Conservation (phyloP, 2,797 vertebrate genomes). For the Lophotriccus pileatus region DNA sequence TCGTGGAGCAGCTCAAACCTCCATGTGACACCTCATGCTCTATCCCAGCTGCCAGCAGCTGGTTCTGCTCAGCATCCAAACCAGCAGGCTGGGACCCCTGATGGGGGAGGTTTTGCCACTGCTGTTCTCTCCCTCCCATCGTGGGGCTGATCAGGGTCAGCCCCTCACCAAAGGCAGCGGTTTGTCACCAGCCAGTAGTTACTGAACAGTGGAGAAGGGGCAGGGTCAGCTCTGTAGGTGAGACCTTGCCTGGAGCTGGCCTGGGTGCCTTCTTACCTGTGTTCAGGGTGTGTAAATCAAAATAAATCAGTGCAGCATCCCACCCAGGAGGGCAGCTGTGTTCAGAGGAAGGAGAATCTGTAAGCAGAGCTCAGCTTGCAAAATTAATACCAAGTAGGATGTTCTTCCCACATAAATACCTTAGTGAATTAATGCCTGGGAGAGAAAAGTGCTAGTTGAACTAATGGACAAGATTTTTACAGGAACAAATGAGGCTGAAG, state of each 20-base stretch:
- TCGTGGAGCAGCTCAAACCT: not conserved
- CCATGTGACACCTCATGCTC: fast-evolving
- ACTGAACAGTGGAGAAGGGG: not conserved
- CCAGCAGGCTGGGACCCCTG: not conserved
- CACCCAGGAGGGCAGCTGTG: not conserved
- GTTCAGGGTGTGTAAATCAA: not conserved
- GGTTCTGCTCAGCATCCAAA: not conserved
- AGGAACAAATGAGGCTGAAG: not conserved
- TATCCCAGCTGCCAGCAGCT: not conserved
- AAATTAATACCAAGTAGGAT: not conserved
- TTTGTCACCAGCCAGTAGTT: not conserved
- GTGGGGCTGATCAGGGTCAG: not conserved
- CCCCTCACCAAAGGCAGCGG: not conserved
- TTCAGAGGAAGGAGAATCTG: not conserved
- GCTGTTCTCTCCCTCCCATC: fast-evolving
- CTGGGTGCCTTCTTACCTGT: not conserved
- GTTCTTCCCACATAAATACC: not conserved
- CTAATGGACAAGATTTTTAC: not conserved
- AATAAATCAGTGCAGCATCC: not conserved
- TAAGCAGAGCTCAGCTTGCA: not conserved
- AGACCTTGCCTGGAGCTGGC: not conserved
- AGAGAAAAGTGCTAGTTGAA: not conserved
- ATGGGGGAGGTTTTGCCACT: not conserved
- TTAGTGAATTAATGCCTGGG: not conserved
- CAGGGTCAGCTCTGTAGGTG: not conserved